Evolutionary conservation across 1,140 invertebrate species (phyloP).

Genomic region (Procambarus virginalis): DNA sequence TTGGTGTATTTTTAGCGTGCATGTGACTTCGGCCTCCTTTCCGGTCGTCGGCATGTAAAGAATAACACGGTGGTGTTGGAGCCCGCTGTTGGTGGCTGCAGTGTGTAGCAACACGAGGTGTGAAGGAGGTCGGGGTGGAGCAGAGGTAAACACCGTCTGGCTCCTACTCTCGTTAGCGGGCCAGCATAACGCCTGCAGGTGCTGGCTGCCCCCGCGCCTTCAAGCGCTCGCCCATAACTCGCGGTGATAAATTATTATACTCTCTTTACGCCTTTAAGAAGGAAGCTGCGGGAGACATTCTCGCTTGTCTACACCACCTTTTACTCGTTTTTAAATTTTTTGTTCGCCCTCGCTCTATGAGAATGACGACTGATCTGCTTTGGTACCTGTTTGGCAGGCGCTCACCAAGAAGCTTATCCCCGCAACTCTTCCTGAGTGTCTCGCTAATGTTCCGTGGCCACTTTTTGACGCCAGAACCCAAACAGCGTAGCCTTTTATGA

Average conservation of each 20-base stretch:
- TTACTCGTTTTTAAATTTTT: not conserved
- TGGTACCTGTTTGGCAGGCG: slow-evolving; percentile 4
- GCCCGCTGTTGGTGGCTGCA: too few relatives aligned
- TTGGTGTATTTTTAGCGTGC: too few relatives aligned
- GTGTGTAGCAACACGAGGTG: too few relatives aligned
- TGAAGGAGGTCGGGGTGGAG: too few relatives aligned
- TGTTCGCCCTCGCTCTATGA: not conserved
- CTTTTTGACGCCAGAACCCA: too few relatives aligned
- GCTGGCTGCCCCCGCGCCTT: not conserved
- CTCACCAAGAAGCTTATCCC: not conserved
- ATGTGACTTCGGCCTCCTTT: too few relatives aligned
- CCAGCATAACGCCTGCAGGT: not conserved
- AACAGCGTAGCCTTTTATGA: too few relatives aligned
- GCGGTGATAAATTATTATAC: not conserved
- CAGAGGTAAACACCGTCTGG: too few relatives aligned
- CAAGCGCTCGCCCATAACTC: not conserved
- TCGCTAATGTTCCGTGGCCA: not conserved
- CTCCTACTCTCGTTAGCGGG: not conserved
- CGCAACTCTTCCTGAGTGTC: not conserved
- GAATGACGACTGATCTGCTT: slow-evolving; percentile 4
- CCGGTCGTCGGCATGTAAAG: too few relatives aligned
- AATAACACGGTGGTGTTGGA: too few relatives aligned
- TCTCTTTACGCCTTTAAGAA: not conserved
- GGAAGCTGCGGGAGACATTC: not conserved
- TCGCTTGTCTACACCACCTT: not conserved